Base-by-base conservation (phyloP, 2,113 vertebrate genomes). In the Cheilinus undulatus region DNA sequence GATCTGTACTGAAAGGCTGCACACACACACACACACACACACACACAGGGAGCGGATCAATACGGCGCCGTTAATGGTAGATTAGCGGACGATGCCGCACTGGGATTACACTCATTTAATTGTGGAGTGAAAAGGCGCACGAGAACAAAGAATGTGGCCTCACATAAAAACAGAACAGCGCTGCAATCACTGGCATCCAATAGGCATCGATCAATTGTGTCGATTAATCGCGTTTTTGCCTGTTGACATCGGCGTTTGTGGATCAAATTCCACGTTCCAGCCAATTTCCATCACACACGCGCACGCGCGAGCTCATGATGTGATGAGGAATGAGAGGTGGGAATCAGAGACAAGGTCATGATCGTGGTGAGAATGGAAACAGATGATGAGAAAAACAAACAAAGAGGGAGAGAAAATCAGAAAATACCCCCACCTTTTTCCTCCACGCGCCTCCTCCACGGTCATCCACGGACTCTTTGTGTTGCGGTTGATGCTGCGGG, bases 401-500 rank as follows among this genome's bases (percentile, higher is more conserved):
- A 56, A 57, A 5, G 51, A 24, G 19, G 15, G 49, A 53, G 38
- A 68, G 22, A 61, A 22, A 19, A 3, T 20, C 5, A 11, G 30
- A 58, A 59, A 50, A 60, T n/a, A 5, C 24, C 65, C 26, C 36
- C 76, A 83, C 79, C 73, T 86, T 82, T 2, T 62, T 46, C 20
- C 28, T n/a, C 3, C 7, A 19, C 46, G 77, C 62, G 73, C 4
- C 26, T 46, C 73, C 80, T 86, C 70, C 24, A n/a, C n/a, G 3
- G 38, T 15, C 52, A 40, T 67, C 36, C 2, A 60, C 2, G 63
- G 73, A 79, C 79, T 73, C 91, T 90, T 93, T 90, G 91, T 93
- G 93, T 83, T 93, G 92, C 93, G 93, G 92, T 92, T 94, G 92
- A 89, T 93, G 92, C 90, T 93, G 93, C 88, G 89, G 82, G 90